Base-by-base conservation (phyloP, 2,888 invertebrate species). In the Auanema freiburgensis region DNA sequence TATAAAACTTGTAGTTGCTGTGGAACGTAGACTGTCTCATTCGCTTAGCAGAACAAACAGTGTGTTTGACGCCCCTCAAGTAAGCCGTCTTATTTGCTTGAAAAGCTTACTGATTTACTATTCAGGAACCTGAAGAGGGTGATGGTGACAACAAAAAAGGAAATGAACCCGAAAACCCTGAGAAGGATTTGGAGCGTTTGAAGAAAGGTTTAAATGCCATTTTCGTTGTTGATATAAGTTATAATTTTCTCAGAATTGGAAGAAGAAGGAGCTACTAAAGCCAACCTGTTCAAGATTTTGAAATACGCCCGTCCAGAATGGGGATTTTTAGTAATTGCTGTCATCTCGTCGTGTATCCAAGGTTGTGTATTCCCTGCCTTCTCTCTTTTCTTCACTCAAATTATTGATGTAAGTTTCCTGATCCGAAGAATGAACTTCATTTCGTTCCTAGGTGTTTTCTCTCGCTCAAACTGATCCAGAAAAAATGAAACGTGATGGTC, bases 361-460 rank as follows among this genome's bases (percentile, higher is more conserved):
- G 87, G 86, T 14, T 81, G 79, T 40, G 75, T 84, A 3, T 85
- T 85, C 77, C 87, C 87, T 8, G 79, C 84, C 4, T 86, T 86
- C 76, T 85, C 86, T 41, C 77, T 86, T 43, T 85, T 86, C 66
- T 81, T 84, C 67, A 49, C 42, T 4, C 42, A 55, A 41, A 50
- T 56, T 12, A 23, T 56, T 14, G 42, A 24, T 18, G 51, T 59
- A 46, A 21, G 10, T 46, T 46, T 46, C 6, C n/a, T n/a, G n/a
- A n/a, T n/a, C n/a, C n/a, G n/a, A n/a, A n/a, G n/a, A n/a, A n/a
- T n/a, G n/a, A n/a, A n/a, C n/a, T n/a, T n/a, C n/a, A n/a, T n/a
- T 21, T 18, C 2, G 4, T 14, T 23, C 14, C 52, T 23, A 52
- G 24, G 18, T 24, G 52, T 52, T 24, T 6, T n/a, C n/a, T 6